Conservation (phyloP, 2,797 vertebrate species). For the Galagoides demidoff region DNA sequence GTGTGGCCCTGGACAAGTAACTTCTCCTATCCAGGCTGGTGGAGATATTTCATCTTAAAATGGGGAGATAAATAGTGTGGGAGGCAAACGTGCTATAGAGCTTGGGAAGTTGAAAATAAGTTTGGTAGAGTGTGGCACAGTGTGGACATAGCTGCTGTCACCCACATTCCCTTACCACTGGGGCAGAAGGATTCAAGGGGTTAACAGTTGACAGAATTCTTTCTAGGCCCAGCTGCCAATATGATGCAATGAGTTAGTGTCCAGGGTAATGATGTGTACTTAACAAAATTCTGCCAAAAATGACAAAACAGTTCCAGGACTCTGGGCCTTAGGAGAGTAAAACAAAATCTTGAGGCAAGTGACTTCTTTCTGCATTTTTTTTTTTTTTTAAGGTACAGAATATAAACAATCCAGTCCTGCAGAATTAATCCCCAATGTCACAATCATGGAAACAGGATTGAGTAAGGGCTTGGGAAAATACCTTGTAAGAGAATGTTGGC, state of each 20-base stretch:
- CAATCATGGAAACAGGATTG: conserved; percentile 36
- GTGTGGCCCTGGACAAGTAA: neutral
- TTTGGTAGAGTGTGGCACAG: neutral
- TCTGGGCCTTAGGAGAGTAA: neutral
- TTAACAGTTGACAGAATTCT: neutral
- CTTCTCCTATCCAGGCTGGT: neutral
- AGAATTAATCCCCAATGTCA: conserved; percentile 58
- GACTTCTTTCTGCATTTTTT: conserved; percentile 4
- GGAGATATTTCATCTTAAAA: neutral
- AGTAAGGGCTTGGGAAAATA: conserved; percentile 70
- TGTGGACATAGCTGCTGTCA: neutral
- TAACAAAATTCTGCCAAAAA: neutral
- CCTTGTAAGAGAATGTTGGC: conserved; percentile 43
- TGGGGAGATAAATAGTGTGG: neutral
- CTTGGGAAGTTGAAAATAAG: neutral
- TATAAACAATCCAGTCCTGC: conserved; percentile 26
- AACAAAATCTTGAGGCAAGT: neutral
- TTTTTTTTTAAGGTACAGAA: conserved; percentile 50
- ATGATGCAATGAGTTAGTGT: neutral
- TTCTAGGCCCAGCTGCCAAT: neutral
- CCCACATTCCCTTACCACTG: neutral
- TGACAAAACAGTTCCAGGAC: neutral
- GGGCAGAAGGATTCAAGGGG: neutral
- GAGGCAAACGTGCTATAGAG: neutral
- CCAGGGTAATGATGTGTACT: neutral